These are phyloP conservation scores for Homalodisca vitripennis DNA, from an alignment of 1,140 invertebrate genomes.

Conservation along the genomic window DNA sequence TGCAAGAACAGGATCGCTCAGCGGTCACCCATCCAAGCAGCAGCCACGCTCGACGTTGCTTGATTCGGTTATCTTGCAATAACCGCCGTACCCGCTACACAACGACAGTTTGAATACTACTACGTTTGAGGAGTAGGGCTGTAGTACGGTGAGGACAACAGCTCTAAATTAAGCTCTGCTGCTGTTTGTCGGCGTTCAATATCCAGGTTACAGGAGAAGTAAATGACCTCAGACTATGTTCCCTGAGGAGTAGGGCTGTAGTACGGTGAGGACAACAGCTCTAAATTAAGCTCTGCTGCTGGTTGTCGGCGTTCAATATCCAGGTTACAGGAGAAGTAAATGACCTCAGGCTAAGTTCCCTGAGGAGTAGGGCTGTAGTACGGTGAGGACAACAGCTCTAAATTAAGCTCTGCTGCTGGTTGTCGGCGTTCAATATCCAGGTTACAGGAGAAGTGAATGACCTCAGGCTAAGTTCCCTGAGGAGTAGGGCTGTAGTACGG, in stretches of 20 bases:
- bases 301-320: conserved; percentile 4
- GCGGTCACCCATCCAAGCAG: too few species aligned
- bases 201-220: conserved; percentile 9
- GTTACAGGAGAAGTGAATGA: conserved; percentile 15
- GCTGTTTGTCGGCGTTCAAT: neutral
- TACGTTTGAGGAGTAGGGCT: neutral
- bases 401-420: neutral
- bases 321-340: conserved; percentile 7
- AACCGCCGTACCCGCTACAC: too few species aligned
- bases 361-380: neutral
- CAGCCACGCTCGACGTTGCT: too few species aligned
- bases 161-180: conserved; percentile 4
- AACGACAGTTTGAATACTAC: too few species aligned
- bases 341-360: too few species aligned
- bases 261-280: neutral
- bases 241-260: neutral
- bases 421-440: conserved; percentile 12
- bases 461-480: too few species aligned
- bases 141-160: neutral
- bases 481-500: neutral
- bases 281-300: neutral
- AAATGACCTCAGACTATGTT: too few species aligned
- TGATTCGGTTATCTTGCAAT: too few species aligned
- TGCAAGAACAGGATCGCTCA: too few species aligned
- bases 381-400: neutral